These are phyloP conservation scores for Hypothenemus hampei DNA, from an alignment of 1,140 invertebrate species.

Conservation along the genomic window DNA sequence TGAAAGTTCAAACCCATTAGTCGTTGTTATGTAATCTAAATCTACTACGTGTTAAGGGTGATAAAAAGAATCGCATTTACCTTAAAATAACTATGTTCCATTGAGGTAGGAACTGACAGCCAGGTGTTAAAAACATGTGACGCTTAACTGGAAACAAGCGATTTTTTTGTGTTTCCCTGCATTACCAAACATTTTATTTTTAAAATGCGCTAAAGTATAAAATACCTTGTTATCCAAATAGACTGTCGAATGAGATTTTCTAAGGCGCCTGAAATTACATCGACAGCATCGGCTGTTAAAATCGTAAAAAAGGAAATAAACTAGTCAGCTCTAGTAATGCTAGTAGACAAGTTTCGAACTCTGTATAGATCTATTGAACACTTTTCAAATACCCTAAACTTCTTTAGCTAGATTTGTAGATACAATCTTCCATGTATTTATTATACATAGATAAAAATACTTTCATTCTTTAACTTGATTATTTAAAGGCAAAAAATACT, in stretches of 20 bases:
- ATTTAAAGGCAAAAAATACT: too few relatives aligned
- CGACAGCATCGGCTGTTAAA: conserved; percentile 13
- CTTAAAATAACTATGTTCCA: too few relatives aligned
- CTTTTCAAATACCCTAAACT: conserved; percentile 12
- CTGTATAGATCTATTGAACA: conserved; percentile 3
- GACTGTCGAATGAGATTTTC: conserved; percentile 9
- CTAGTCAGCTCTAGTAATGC: conserved; percentile 7
- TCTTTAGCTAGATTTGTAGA: conserved; percentile 2
- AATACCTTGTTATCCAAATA: conserved; percentile 14
- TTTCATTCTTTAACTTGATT: too few relatives aligned
- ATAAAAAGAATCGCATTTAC: too few relatives aligned
- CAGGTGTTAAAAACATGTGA: too few relatives aligned
- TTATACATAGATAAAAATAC: too few relatives aligned
- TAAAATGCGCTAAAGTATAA: conserved; percentile 11
- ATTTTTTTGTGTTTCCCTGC: not conserved
- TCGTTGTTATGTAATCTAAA: too few relatives aligned
- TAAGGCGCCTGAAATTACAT: conserved; percentile 12
- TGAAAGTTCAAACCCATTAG: too few relatives aligned
- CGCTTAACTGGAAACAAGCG: too few relatives aligned
- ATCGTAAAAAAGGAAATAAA: conserved; percentile 10
- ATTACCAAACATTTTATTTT: conserved; percentile 2
- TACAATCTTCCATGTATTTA: conserved; percentile 10
- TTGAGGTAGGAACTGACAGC: too few relatives aligned
- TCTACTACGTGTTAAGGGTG: too few relatives aligned
- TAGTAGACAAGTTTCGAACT: conserved; percentile 14